Evolutionary conservation across 2,888 invertebrate genomes (phyloP).

Genomic region (Lasioglossum villosulum): DNA sequence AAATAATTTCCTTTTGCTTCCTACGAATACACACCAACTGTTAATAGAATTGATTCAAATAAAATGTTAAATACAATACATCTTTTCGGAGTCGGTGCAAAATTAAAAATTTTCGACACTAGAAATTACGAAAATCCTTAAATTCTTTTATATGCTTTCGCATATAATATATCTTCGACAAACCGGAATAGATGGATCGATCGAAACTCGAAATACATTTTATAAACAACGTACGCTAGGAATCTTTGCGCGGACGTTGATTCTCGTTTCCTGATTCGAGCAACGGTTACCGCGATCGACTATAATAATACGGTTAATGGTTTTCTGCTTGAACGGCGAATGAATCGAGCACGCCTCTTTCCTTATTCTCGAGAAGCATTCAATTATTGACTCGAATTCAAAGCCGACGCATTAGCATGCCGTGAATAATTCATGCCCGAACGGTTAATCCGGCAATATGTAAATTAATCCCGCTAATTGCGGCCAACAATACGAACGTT

Average conservation of each 20-base stretch:
- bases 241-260: background rate
- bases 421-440: slow-evolving; percentile 82
- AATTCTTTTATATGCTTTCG: no score
- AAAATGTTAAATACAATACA: no score
- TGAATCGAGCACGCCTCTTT: slow-evolving; percentile 43
- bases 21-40: no score
- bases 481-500: slow-evolving; percentile 77
- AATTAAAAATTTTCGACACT: no score
- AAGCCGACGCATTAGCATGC: slow-evolving; percentile 78
- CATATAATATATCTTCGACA: no score
- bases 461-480: slow-evolving; percentile 83
- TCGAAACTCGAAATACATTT: slow-evolving; percentile 5
- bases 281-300: slow-evolving; percentile 3
- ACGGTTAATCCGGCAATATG: slow-evolving; percentile 82
- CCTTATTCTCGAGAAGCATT: slow-evolving; percentile 61
- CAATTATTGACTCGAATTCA: slow-evolving; percentile 76
- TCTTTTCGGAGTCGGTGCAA: no score
- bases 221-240: background rate
- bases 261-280: background rate
- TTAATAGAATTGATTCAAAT: no score
- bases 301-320: slow-evolving; percentile 49
- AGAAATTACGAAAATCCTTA: no score
- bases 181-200: no score
- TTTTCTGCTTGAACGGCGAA: slow-evolving; percentile 10
- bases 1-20: no score